Conservation (phyloP, 2,113 vertebrate species). For the Diadophis punctatus region DNA sequence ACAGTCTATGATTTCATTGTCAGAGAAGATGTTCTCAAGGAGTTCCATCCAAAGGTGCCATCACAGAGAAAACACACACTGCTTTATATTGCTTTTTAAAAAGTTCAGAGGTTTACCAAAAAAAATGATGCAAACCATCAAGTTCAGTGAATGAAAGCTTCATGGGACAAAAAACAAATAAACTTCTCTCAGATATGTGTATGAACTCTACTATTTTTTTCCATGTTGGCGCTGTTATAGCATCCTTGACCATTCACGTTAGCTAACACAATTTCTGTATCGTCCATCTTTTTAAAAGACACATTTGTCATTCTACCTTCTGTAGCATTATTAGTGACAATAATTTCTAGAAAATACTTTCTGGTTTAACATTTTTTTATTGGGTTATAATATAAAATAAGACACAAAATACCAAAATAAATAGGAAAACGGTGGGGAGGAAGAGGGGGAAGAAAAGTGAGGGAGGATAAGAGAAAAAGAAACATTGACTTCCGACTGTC, state of each 20-base stretch:
- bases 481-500: too few relatives aligned
- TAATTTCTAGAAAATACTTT: neutral
- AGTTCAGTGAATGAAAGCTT: neutral
- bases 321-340: neutral
- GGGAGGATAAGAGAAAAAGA: too few relatives aligned
- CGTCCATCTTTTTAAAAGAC: neutral
- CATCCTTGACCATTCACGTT: neutral
- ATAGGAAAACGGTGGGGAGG: too few relatives aligned
- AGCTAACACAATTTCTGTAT: neutral
- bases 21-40: neutral
- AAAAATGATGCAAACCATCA: neutral
- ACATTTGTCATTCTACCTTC: neutral
- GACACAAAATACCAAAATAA: too few relatives aligned
- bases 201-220: neutral
- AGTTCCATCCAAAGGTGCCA: neutral
- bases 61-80: neutral
- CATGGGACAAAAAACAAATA: neutral
- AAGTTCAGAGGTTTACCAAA: neutral
- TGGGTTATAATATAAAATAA: too few relatives aligned
- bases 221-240: neutral
- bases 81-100: neutral
- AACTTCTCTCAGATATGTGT: neutral
- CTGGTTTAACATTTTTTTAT: too few relatives aligned
- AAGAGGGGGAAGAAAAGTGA: too few relatives aligned
- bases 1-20: neutral